Evolutionary conservation across 2,113 vertebrate species (phyloP), one percentile per base, ranked within the genome.

Genomic region (Calidris pugnax): DNA sequence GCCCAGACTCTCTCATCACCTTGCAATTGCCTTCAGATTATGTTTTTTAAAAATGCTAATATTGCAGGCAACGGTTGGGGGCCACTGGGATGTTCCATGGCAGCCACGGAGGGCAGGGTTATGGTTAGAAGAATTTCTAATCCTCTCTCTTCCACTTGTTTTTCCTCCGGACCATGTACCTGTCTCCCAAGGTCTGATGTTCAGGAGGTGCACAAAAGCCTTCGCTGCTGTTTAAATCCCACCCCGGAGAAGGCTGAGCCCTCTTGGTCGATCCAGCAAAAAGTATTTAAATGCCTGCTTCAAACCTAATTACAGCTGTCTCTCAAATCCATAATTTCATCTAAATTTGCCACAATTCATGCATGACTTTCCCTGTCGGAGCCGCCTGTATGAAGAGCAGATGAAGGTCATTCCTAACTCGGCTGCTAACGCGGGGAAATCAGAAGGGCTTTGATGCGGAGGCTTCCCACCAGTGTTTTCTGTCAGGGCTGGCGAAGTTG

Each of bases 11-110:
- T 22, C 9, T 22, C 39, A 43, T 66, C 63, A 66, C 22, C 37
- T 43, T 43, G 53, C 33, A 22, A 7, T 23, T 17, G 5, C 30
- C 41, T 33, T 47, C 17, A 48, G 63, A 30, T 43, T 15, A 4
- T 20, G 1, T 19, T 9, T 28, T 35, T 12, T 12, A 8, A 33
- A 10, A 33, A 76, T 20, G 14, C 37, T 23, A 47, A 20, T 3
- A 14, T 48, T 14, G 27, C 26, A 56, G 28, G 48, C 20, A 43
- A 3, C 1, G 1, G 1, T 0, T 1, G 4, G 69, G 27, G 20
- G 17, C 18, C 6, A 1, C 91, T 16, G 63, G 60, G 59, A 23
- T 1, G 3, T 4, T 3, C 53, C 2, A 20, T 3, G 67, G 43
- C 10, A 37, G 2, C 35, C 27, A 3, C 41, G 6, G 66, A 11